Base-by-base conservation (phyloP, 2,113 vertebrate species). In the Aldabrachelys gigantea region DNA sequence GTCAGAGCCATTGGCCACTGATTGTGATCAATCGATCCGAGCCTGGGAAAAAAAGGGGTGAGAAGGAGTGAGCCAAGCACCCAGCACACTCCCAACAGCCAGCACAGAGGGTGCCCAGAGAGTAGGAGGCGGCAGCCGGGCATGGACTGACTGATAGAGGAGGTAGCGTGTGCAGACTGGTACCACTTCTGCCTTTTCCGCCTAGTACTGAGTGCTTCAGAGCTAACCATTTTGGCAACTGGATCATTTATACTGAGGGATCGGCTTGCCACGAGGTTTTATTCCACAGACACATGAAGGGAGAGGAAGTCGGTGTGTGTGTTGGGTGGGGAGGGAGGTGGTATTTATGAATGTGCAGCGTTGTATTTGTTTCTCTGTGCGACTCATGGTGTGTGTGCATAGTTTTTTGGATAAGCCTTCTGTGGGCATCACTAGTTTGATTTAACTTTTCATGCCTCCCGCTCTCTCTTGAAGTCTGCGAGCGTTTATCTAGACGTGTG, bases 1-100 rank as follows among this genome's bases (percentile, higher is more conserved):
- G 98, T 98, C 97, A 98, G 97, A 97, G 97, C 98, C 97, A 97
- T 98, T 97, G 98, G 98, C 94, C 97, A 97, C 97, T 97, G 88
- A 81, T 90, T 93, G 95, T 98, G 98, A 95, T 98, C 96, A 97
- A 98, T 98, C 98, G 98, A 95, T 85, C 83, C 13, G 17, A 92
- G 94, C 86, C 82, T 90, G 85, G 92, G 92, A 87, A 82, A 91
- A 54, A 54, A 97, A 95, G 96, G 82, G 97, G 97, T 96, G 27
- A 29, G 69, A 80, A 84, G 57, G 84, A 88, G 14, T 38, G 81
- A 87, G 88, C 83, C 78, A 76, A 84, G 82, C 80, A 72, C 65
- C 85, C 94, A 84, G 92, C 82, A 75, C 82, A 89, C 95, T 86
- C 93, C 81, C 85, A 91, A 95, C 91, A 95, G 93, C 95, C 96